phyloP scores from a whole-genome alignment of 2,888 invertebrate species.

The Poecilobothrus nobilitatus region DNA sequence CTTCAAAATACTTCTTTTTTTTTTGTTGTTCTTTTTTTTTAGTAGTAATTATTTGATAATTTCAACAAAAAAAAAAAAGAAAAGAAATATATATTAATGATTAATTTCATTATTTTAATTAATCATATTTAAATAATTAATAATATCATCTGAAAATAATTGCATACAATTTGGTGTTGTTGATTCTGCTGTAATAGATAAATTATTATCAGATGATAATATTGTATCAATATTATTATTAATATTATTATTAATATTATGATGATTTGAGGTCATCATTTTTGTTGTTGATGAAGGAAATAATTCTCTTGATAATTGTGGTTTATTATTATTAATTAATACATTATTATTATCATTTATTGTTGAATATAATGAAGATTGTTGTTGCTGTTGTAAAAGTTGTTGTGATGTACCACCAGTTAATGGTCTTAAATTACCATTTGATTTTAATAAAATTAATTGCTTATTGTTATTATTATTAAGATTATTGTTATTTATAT shows the following conservation, averaged over 20 bases:
- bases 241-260: neutral
- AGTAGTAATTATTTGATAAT: no score
- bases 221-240: conserved; percentile 19
- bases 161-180: conserved; percentile 45
- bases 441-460: conserved; percentile 3
- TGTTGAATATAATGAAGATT: conserved; percentile 9
- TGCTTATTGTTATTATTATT: neutral
- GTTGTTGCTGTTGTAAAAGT: conserved; percentile 15
- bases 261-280: no score
- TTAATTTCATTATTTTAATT: conserved; percentile 35
- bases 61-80: no score
- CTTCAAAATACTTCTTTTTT: no score
- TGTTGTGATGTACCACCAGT: conserved; percentile 16
- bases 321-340: conserved; percentile 18
- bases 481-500: neutral
- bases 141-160: conserved; percentile 55
- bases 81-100: no score
- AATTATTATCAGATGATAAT: conserved; percentile 13
- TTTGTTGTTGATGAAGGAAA: neutral
- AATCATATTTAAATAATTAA: conserved; percentile 55
- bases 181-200: conserved; percentile 23
- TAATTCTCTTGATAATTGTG: conserved; percentile 11
- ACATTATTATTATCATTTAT: conserved; percentile 17
- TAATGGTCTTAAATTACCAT: neutral
- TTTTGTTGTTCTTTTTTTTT: no score